A percentile compares a stretch with the other conserved stretches of the same genome.
Conservation (phyloP, 2,113 vertebrate species). For the Scomber scombrus region DNA sequence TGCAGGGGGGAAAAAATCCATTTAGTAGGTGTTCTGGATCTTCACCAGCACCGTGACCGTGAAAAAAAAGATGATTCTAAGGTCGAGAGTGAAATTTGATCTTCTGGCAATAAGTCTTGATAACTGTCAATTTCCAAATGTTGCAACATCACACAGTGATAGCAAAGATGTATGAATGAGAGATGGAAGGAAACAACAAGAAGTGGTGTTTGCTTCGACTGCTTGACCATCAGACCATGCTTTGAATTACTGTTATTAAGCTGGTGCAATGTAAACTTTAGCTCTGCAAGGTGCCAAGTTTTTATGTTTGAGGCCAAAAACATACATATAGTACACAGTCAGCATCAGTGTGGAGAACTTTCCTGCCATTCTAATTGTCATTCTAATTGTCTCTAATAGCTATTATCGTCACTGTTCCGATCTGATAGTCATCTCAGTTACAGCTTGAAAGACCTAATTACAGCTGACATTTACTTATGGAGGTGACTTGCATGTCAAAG, state of each 20-base stretch:
- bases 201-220: not conserved
- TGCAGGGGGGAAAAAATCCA: no score
- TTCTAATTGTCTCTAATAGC: constrained; percentile 45
- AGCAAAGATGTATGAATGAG: not conserved
- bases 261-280: not conserved
- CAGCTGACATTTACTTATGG: constrained; percentile 37
- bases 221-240: not conserved
- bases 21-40: no score
- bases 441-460: constrained; percentile 50
- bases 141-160: not conserved
- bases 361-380: constrained; percentile 10
- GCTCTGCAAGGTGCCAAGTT: not conserved
- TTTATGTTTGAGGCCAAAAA: not conserved
- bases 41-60: no score
- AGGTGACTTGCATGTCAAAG: constrained; percentile 47
- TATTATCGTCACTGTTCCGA: constrained; percentile 36
- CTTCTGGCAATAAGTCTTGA: not conserved
- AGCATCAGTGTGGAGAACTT: not conserved
- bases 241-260: not conserved
- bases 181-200: not conserved
- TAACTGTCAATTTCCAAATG: not conserved
- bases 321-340: constrained; percentile 1
- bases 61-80: not conserved
- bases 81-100: not conserved
- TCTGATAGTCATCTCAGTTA: constrained; percentile 39